These are phyloP conservation scores for Phalera bucephala DNA, from an alignment of 2,888 invertebrate species.

Conservation along the genomic window DNA sequence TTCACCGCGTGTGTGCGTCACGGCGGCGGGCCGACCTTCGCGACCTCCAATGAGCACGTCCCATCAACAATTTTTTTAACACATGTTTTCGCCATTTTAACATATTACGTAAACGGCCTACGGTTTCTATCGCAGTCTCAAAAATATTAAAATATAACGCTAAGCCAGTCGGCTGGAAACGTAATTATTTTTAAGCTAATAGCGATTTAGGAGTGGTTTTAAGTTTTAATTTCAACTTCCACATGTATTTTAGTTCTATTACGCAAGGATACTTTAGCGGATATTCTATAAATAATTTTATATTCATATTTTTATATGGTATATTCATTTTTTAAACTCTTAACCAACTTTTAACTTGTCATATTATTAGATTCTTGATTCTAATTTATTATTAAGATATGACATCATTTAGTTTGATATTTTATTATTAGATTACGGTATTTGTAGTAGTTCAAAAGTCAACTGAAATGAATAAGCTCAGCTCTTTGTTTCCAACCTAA, in stretches of 20 bases:
- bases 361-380: too few relatives aligned
- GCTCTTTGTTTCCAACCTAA: too few relatives aligned
- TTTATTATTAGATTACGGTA: too few relatives aligned
- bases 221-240: slow-evolving; percentile 6
- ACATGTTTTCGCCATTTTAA: slow-evolving; percentile 7
- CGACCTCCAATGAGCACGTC: slow-evolving; percentile 34
- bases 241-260: too few relatives aligned
- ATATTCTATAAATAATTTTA: too few relatives aligned
- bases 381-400: too few relatives aligned
- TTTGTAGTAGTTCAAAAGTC: too few relatives aligned
- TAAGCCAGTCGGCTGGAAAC: not conserved
- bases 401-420: too few relatives aligned
- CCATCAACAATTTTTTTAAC: slow-evolving; percentile 13
- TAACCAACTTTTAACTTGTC: too few relatives aligned
- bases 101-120: slow-evolving; percentile 9
- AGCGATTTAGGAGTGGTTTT: not conserved
- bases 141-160: not conserved
- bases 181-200: not conserved
- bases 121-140: slow-evolving; percentile 2
- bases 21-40: slow-evolving; percentile 30
- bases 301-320: too few relatives aligned
- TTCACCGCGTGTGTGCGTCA: slow-evolving; percentile 29
- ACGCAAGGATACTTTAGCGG: slow-evolving; percentile 1
- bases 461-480: too few relatives aligned
- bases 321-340: too few relatives aligned